Conservation (phyloP, 2,888 invertebrate genomes). For the Nasonia oneida region DNA sequence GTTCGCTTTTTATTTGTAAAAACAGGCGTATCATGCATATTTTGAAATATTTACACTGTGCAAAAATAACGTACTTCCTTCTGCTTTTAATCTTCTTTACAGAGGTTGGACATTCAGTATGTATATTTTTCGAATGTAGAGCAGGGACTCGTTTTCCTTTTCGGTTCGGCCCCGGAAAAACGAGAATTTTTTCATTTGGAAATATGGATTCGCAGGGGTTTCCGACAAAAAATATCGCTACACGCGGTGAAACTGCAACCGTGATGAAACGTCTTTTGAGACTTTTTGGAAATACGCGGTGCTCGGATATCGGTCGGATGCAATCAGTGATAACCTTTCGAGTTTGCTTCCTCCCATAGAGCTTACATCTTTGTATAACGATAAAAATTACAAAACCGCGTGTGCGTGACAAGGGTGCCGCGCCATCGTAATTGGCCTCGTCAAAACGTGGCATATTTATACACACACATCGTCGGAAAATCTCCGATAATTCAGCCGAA, state of each 20-base stretch:
- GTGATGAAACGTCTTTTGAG: background rate
- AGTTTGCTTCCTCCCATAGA: no score
- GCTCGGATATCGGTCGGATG: background rate
- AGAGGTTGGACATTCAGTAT: background rate
- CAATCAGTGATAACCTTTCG: background rate
- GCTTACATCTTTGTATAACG: no score
- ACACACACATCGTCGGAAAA: background rate
- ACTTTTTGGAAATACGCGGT: background rate
- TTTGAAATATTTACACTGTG: no score
- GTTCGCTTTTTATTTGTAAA: no score
- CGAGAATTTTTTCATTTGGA: background rate
- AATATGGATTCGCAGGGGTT: background rate
- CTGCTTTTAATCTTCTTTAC: background rate
- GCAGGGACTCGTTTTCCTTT: background rate
- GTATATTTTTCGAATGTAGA: background rate
- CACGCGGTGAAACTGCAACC: background rate
- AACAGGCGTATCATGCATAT: no score
- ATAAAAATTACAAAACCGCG: no score
- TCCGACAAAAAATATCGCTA: background rate
- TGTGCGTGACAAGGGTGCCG: no score
- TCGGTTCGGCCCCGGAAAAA: background rate
- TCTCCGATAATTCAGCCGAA: background rate
- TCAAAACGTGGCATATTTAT: background rate
- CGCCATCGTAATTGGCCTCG: no score
- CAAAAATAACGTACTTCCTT: background rate